Evolutionary conservation across 2,888 invertebrate species (phyloP).

Genomic region (Brenthis ino): DNA sequence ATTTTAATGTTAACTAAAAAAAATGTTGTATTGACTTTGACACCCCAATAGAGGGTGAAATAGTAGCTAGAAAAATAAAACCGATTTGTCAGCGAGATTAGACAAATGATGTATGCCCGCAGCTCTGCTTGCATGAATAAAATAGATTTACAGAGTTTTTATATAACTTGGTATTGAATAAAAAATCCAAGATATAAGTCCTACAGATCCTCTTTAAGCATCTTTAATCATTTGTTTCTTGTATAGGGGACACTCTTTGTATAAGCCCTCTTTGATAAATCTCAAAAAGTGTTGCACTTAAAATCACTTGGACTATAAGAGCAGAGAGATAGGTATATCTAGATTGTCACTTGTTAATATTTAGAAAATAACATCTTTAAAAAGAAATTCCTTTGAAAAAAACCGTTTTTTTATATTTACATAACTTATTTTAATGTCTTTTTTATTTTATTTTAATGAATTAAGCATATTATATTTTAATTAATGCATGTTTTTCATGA

Average conservation of each 20-base stretch:
- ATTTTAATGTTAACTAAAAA: slow-evolving; percentile 29
- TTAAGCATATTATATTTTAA: too few relatives aligned
- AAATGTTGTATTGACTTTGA: slow-evolving; percentile 25
- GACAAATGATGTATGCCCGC: not conserved
- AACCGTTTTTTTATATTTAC: too few relatives aligned
- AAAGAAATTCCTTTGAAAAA: too few relatives aligned
- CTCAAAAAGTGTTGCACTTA: slow-evolving; percentile 22
- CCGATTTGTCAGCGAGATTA: slow-evolving; percentile 8
- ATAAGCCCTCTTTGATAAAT: slow-evolving; percentile 13
- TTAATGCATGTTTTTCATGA: too few relatives aligned
- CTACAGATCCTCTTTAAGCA: not conserved
- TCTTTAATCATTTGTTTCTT: slow-evolving; percentile 1
- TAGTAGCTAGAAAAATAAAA: not conserved
- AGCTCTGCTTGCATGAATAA: too few relatives aligned
- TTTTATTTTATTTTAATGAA: too few relatives aligned
- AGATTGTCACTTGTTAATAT: slow-evolving; percentile 3
- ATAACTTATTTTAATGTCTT: too few relatives aligned
- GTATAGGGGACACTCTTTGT: slow-evolving; percentile 12
- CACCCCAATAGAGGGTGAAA: slow-evolving; percentile 26
- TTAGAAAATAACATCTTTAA: too few relatives aligned
- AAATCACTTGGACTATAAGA: slow-evolving; percentile 17
- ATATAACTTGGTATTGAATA: not conserved
- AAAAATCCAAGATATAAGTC: not conserved
- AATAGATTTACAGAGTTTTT: too few relatives aligned
- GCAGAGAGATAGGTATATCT: slow-evolving; percentile 7